Evolutionary conservation across 2,113 vertebrate species (phyloP), one percentile per base, ranked within the genome.

Genomic region (Xiphias gladius): DNA sequence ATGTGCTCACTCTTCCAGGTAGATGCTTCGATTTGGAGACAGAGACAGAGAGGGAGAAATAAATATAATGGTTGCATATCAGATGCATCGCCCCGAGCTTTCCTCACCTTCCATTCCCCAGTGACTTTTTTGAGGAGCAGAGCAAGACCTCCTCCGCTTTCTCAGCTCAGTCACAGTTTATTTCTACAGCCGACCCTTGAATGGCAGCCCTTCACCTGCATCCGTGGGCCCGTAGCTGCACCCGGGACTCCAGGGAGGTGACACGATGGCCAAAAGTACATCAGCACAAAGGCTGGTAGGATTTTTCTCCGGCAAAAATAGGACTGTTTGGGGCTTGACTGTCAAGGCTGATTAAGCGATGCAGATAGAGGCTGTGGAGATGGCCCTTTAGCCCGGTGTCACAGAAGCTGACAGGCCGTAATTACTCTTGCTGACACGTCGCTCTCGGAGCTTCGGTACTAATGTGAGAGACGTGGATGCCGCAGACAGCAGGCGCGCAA

Each of bases 1-100:
- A 73, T 76, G 59, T 90, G 88, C 64, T 90, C 92, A 89, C 77
- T 93, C 89, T 94, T 94, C 90, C 93, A 95, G 89, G 93, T 94
- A 88, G 90, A 86, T 92, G 24, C 32, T 77, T 89, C n/a, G 68
- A 89, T 94, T 67, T 82, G 74, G 79, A 82, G 64, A 90, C 67
- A 64, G 74, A 84, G 20, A 80, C 61, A 72, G 48, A 69, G 37
- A 58, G n/a, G 59, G 54, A 77, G 77, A 90, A 91, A 79, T 87
- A 85, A 94, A 90, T 85, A 82, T 85, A 90, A 92, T 91, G 76
- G 80, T 67, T 73, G 83, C 71, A 82, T 80, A 90, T 89, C 73
- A 88, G 74, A 85, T 76, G 86, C 70, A 35, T 79, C 57, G 88
- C 94, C 89, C 82, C 77, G 19, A 92, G 93, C 89, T 86, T 72